Evolutionary conservation across 2,113 vertebrate species (phyloP).

Genomic region (Mesembrinibis cayennensis): DNA sequence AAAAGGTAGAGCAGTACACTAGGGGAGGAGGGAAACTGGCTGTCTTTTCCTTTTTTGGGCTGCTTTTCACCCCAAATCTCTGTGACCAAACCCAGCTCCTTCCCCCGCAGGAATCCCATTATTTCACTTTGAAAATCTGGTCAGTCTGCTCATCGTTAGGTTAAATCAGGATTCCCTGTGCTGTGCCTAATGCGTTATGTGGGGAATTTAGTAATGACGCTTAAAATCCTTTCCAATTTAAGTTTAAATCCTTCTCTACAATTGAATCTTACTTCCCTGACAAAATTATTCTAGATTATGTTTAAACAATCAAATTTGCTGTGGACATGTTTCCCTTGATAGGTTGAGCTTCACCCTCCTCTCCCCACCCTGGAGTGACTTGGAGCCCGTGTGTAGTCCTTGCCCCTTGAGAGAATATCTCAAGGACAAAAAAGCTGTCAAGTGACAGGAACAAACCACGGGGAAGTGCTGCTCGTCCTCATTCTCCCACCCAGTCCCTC

Average conservation of each 20-base stretch:
- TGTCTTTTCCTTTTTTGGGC: background rate
- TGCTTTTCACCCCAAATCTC: background rate
- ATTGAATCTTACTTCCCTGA: conserved; percentile 9
- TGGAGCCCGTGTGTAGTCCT: background rate
- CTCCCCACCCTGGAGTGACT: background rate
- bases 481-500: background rate
- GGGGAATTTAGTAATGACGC: conserved; percentile 12
- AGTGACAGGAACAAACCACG: background rate
- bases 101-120: background rate
- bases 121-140: conserved; percentile 48
- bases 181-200: conserved; percentile 4
- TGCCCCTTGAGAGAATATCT: background rate
- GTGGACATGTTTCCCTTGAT: background rate
- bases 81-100: background rate
- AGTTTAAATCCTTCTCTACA: conserved; percentile 32
- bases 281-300: conserved; percentile 43
- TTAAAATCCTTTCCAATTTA: conserved; percentile 50
- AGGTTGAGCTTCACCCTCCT: background rate
- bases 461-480: background rate
- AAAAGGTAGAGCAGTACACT: background rate
- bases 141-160: conserved; percentile 5
- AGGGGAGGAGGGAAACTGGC: background rate
- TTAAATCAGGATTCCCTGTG: conserved; percentile 52
- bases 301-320: conserved; percentile 37
- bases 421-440: conserved; percentile 42